Conservation (phyloP, 2,888 invertebrate genomes). For the Clanis bilineata region DNA sequence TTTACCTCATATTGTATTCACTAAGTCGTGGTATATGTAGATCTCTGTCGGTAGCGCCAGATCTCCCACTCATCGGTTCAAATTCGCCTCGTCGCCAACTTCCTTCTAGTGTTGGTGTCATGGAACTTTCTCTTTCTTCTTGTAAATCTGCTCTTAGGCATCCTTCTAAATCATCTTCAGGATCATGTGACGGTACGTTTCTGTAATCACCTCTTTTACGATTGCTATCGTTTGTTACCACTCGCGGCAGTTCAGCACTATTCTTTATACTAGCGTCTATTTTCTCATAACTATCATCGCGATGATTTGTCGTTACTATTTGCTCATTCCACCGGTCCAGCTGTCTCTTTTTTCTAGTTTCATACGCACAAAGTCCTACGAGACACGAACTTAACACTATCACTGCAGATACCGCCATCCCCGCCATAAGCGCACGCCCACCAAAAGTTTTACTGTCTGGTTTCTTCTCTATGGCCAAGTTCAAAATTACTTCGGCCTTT, state of each 20-base stretch:
- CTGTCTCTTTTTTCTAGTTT: slow-evolving; percentile 83
- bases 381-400: slow-evolving; percentile 86
- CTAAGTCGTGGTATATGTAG: slow-evolving; percentile 85
- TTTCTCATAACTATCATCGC: slow-evolving; percentile 88
- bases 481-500: slow-evolving; percentile 87
- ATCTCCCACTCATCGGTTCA: slow-evolving; percentile 46
- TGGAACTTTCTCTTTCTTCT: slow-evolving; percentile 48
- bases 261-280: slow-evolving; percentile 86
- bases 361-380: slow-evolving; percentile 85
- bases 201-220: slow-evolving; percentile 87
- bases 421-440: slow-evolving; percentile 84
- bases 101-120: slow-evolving; percentile 56
- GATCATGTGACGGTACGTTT: slow-evolving; percentile 87
- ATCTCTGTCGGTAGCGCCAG: slow-evolving; percentile 73
- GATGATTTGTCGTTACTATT: slow-evolving; percentile 72
- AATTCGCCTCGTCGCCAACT: slow-evolving; percentile 61
- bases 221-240: slow-evolving; percentile 56
- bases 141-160: slow-evolving; percentile 59
- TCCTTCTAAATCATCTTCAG: slow-evolving; percentile 83
- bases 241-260: slow-evolving; percentile 60
- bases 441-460: slow-evolving; percentile 82
- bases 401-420: slow-evolving; percentile 86
- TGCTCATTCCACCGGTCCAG: slow-evolving; percentile 78
- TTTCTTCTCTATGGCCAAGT: slow-evolving; percentile 86
- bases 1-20: slow-evolving; percentile 83